phyloP scores from a whole-genome alignment of 2,797 vertebrate genomes.

The Coccyzus lansbergi region DNA sequence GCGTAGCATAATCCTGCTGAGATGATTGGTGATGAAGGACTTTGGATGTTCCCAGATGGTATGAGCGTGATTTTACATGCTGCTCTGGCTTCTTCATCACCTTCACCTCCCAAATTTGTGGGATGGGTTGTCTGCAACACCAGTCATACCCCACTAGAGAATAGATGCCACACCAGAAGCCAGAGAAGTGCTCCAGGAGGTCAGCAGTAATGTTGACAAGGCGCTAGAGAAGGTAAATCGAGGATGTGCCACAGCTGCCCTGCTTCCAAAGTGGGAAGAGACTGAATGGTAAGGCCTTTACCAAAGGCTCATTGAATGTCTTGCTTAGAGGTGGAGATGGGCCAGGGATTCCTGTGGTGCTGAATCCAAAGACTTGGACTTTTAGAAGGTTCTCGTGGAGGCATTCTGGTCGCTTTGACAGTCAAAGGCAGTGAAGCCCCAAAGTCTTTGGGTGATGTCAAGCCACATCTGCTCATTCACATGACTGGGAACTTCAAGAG shows the following conservation, averaged over 20 bases:
- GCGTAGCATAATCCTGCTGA: too few relatives aligned
- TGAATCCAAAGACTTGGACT: neutral
- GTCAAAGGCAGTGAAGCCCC: neutral
- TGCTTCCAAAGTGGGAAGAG: neutral
- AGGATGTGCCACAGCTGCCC: neutral
- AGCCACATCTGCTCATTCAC: neutral
- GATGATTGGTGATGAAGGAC: neutral
- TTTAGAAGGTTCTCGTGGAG: neutral
- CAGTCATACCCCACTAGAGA: neutral
- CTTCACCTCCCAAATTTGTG: neutral
- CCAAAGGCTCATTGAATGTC: neutral
- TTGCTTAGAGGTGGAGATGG: neutral
- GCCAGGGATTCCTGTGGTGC: neutral
- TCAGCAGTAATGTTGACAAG: neutral
- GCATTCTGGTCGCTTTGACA: neutral
- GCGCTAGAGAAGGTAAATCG: neutral
- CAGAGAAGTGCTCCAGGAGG: neutral
- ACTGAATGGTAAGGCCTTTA: neutral
- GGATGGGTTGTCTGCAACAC: neutral
- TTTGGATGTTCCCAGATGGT: neutral
- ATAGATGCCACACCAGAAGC: neutral
- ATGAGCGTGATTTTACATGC: neutral
- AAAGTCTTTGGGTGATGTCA: neutral
- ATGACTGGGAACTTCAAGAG: neutral
- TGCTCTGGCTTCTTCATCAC: neutral